These are phyloP conservation scores for Carettochelys insculpta DNA, from an alignment of 2,113 vertebrate species.

Conservation along the genomic window DNA sequence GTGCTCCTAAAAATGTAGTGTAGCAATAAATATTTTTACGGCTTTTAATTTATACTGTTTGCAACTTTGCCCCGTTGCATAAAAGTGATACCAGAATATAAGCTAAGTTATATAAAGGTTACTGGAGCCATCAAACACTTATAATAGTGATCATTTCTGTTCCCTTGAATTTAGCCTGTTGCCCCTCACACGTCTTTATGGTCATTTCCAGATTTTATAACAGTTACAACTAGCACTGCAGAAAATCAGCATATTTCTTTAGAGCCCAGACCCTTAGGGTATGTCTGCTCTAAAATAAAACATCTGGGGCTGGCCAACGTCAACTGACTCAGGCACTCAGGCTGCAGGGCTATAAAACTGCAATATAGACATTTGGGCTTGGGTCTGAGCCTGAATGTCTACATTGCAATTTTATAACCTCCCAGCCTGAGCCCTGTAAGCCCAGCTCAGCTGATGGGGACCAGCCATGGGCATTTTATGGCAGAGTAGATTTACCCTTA, in stretches of 20 bases:
- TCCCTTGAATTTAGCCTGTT: not conserved
- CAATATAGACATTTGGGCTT: not conserved
- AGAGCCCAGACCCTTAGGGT: not conserved
- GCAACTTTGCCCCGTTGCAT: not conserved
- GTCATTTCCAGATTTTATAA: not conserved
- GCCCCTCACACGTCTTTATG: not conserved
- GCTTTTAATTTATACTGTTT: constrained; percentile 28
- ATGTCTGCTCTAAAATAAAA: not conserved
- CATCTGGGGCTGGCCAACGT: not conserved
- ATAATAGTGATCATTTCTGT: not conserved
- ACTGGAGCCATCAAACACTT: not conserved
- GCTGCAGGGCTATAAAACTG: not conserved
- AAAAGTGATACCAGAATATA: not conserved
- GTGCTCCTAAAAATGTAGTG: constrained; percentile 50
- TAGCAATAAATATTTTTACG: constrained; percentile 62
- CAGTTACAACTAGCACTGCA: not conserved
- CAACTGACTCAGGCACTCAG: not conserved
- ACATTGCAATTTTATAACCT: not conserved
- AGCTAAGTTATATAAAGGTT: not conserved
- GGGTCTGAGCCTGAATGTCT: not conserved
- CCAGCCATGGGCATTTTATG: not conserved
- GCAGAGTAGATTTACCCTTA: not conserved
- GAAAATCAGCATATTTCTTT: not conserved
- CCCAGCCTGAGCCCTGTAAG: not conserved
- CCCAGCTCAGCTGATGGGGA: not conserved